Base-by-base conservation (phyloP, 2,888 invertebrate species). In the Plebejus anna region DNA sequence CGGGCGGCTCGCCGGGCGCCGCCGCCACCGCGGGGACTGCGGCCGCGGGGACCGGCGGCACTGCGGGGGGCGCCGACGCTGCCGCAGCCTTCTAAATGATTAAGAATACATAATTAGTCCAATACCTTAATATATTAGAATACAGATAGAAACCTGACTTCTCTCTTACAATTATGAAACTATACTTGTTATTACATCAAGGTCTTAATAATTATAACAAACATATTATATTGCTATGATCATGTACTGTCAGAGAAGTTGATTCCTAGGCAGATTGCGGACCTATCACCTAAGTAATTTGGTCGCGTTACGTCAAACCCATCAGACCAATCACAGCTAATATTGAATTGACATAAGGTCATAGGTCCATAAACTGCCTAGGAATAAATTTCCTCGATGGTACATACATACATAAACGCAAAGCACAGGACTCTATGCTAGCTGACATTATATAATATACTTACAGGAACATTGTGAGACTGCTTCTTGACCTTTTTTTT, bases 401-500 rank as follows among this genome's bases (percentile, higher is more conserved):
- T 22, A 22, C 22, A 22, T 22, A 32, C 32, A 32, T 32, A 32
- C 9, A 22, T 59, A 9, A 22, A 1, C 28, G 6, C 28, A 59
- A 22, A 59, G 16, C n/a, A 9, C 61, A 28, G 11, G 11, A 22
- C 61, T 28, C 9, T 22, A 22, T 22, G 22, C 22, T 59, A 22
- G 7, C n/a, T 61, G 22, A 11, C 32, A 16, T 51, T 13, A 76
- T 28, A 38, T 28, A 80, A 66, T 75, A 81, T 85, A 86, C 79
- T 90, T 89, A 93, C 95, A 89, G 87, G 84, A 47, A 86, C 85
- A 72, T 89, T 90, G 78, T 89, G 89, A 16, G 85, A 81, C 80
- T 88, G 88, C 81, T 92, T 94, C 84, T 92, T 94, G 57, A 85
- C 81, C 87, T 93, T 93, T 87, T 93, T 93, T 86, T 93, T 93